Evolutionary conservation across 2,113 vertebrate species (phyloP), one percentile per base, ranked within the genome.

Genomic region (Promerops cafer): DNA sequence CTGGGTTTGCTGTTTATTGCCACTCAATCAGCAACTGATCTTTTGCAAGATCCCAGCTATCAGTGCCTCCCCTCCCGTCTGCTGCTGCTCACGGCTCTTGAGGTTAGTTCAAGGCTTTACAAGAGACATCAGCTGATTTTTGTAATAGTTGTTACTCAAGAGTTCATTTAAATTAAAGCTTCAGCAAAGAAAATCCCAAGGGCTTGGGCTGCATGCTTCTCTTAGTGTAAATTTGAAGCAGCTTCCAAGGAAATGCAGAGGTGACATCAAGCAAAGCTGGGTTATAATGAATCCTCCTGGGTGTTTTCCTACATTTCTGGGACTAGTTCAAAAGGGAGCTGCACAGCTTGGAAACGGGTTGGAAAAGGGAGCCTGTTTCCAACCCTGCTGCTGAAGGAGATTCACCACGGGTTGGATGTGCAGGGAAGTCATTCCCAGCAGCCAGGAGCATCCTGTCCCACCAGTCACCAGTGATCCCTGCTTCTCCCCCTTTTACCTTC

Each of bases 1-100:
- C 91, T 93, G 95, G 65, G 23, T 70, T n/a, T 89, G 87, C 87
- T 93, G 78, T 94, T 95, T 85, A 82, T 90, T 82, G 78, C 89
- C 89, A 39, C 49, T 83, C 61, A 2, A 83, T 83, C 93, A 71
- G 93, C 83, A 82, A 45, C 37, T 69, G 70, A 84, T 78, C 87
- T 94, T 89, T 89, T 90, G 87, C 81, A 83, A 91, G 81, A 96
- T 69, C 21, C 4, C 74, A 87, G 82, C 66, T 60, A 60, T 65
- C 74, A 39, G 78, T 28, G 52, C 40, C 56, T 87, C 61, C 65
- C 28, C 87, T 76, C 77, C 53, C 3, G 1, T 15, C 70, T 77
- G 76, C 83, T 2, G 0, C 49, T n/a, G 72, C 80, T 85, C 74
- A 28, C 3, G 7, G 44, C 70, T 52, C 64, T 70, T 7, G 13